Percentiles rank a stretch among this genome's conserved stretches.
Conservation (phyloP, 2,797 vertebrate genomes). For the Salmo trutta region DNA sequence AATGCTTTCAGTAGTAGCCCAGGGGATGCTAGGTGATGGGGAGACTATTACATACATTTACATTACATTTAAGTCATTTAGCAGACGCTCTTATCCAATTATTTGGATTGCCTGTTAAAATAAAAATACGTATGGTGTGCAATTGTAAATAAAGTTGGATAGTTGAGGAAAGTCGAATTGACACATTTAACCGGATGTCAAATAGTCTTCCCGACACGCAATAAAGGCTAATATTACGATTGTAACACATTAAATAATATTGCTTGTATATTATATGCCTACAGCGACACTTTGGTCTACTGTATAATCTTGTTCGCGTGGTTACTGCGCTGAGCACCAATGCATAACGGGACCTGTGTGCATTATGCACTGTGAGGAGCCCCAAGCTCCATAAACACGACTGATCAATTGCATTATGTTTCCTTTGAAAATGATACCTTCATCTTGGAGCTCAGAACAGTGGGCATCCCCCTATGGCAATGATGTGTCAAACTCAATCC, state of each 20-base stretch:
- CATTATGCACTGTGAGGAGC: not conserved
- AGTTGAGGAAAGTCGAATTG: not conserved
- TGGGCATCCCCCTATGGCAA: no score
- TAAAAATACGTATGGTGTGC: not conserved
- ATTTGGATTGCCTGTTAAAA: not conserved
- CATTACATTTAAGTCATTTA: no score
- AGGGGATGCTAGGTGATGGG: not conserved
- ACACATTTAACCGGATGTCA: not conserved
- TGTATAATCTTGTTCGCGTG: not conserved
- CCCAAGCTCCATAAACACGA: not conserved
- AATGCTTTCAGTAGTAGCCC: slow-evolving; percentile 20
- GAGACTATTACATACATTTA: not conserved
- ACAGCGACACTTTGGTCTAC: not conserved
- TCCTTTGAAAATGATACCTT: not conserved
- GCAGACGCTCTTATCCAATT: no score
- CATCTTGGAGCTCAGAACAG: not conserved
- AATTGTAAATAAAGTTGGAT: not conserved
- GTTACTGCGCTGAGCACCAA: not conserved
- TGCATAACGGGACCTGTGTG: not conserved
- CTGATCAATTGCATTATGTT: not conserved
- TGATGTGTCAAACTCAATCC: no score
- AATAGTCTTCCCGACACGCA: not conserved
- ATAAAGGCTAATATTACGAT: not conserved
- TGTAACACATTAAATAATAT: not conserved
- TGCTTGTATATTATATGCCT: not conserved